Conservation (phyloP, 1,140 invertebrate species). For the Sycophila sp. region DNA sequence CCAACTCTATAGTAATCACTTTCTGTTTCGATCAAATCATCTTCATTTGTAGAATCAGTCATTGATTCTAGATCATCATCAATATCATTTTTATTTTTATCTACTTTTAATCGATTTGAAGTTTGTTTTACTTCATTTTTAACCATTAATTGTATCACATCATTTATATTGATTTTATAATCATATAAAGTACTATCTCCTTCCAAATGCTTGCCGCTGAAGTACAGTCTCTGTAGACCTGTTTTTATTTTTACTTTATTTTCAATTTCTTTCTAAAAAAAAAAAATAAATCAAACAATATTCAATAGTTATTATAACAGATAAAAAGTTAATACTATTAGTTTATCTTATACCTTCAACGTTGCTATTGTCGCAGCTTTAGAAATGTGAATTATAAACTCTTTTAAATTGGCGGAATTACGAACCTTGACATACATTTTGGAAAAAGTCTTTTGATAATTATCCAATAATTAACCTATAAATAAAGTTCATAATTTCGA, state of each 20-base stretch:
- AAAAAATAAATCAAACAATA: not conserved
- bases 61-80: constrained; percentile 46
- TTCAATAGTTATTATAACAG: not conserved
- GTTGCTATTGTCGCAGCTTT: constrained; percentile 69
- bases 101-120: not conserved
- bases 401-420: constrained; percentile 67
- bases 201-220: constrained; percentile 81
- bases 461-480: not conserved
- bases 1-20: constrained; percentile 72
- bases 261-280: constrained; percentile 61
- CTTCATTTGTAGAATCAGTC: constrained; percentile 45
- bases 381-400: constrained; percentile 66
- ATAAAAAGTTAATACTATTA: not conserved
- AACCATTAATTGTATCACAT: constrained; percentile 77
- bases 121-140: not conserved
- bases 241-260: constrained; percentile 70
- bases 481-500: not conserved
- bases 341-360: constrained; percentile 46
- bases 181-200: constrained; percentile 80
- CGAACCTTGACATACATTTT: constrained; percentile 72
- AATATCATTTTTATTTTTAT: constrained; percentile 36
- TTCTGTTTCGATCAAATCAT: constrained; percentile 57
- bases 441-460: not conserved
- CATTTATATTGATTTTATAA: constrained; percentile 81
- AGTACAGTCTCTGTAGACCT: constrained; percentile 76